Evolutionary conservation across 2,113 vertebrate genomes (phyloP), one percentile per base, ranked within the genome.

Genomic region (Ammodytes dubius): DNA sequence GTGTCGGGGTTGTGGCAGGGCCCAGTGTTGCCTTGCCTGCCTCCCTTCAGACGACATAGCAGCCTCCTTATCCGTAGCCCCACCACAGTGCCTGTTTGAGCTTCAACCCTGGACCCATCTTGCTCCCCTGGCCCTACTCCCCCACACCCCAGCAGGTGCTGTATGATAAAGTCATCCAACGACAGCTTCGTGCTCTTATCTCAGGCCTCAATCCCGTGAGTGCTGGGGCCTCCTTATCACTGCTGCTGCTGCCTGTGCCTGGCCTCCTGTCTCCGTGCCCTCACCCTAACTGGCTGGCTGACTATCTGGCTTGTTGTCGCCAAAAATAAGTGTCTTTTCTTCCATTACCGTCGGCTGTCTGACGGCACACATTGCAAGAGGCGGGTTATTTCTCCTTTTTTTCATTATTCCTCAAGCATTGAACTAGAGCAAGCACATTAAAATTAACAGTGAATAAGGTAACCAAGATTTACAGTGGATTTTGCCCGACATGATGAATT

Each of bases 221-320:
- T 83, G 80, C 92, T 47, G 86, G 92, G 91, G 88, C 89, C 88
- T 91, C 64, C 92, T 95, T 95, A 95, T 95, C 95, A 53, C 76
- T 4, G 57, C 75, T 67, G 57, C 75, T 67, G 27, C 27, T 27
- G 69, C 82, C 79, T 90, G 82, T 79, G 90, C 92, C 81, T 81
- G 80, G 71, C 82, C 86, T 88, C 79, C 84, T 82, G 89, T 91
- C 89, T 87, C 70, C 6, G 11, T 73, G 76, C 82, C 76, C 88
- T 70, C 2, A 50, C 77, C 77, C 82, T 71, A 83, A 80, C 89
- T 73, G 82, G 63, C 73, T 85, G 75, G 15, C 64, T 82, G 73
- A 59, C 84, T 73, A 81, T 83, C 87, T 86, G 71, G 52, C 60
- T 61, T 7, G 35, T 81, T 78, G 88, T 88, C 76, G 43, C 82